phyloP scores from a whole-genome alignment of 2,113 vertebrate species.

The Mormyrus iriodes region DNA sequence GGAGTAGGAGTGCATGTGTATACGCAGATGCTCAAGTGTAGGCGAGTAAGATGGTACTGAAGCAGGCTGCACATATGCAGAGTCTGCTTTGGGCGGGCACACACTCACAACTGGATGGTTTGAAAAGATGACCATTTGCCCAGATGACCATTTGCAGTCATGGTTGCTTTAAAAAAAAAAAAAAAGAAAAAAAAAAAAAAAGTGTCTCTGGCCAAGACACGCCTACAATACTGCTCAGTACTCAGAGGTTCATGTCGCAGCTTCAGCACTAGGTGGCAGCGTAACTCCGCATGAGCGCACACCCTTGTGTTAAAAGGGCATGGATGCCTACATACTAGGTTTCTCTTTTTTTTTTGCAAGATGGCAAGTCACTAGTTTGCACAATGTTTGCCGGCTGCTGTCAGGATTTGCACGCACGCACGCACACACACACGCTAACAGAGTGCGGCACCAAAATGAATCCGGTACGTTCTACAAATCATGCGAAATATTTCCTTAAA shows the following conservation, averaged over 20 bases:
- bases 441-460: slow-evolving; percentile 35
- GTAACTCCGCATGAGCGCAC: slow-evolving; percentile 33
- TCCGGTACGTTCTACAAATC: slow-evolving; percentile 36
- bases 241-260: slow-evolving; percentile 61
- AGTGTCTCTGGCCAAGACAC: slow-evolving; percentile 31
- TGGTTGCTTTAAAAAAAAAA: slow-evolving; percentile 1
- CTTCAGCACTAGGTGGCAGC: slow-evolving; percentile 37
- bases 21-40: slow-evolving; percentile 28
- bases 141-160: not conserved
- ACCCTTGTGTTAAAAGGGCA: slow-evolving; percentile 34
- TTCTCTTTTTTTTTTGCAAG: slow-evolving; percentile 28
- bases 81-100: not conserved
- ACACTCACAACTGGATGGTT: not conserved
- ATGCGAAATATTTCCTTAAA: slow-evolving; percentile 46
- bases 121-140: not conserved
- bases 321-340: not conserved
- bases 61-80: not conserved
- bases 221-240: slow-evolving; percentile 65
- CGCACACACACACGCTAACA: not conserved
- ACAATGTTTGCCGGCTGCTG: slow-evolving; percentile 36
- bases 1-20: slow-evolving; percentile 32
- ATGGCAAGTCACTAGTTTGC: slow-evolving; percentile 38
- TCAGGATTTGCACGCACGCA: slow-evolving; percentile 56
- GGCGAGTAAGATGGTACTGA: slow-evolving; percentile 17
- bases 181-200: not conserved